These are phyloP conservation scores for Epistrophe eligans DNA, from an alignment of 2,888 invertebrate species.

Conservation along the genomic window DNA sequence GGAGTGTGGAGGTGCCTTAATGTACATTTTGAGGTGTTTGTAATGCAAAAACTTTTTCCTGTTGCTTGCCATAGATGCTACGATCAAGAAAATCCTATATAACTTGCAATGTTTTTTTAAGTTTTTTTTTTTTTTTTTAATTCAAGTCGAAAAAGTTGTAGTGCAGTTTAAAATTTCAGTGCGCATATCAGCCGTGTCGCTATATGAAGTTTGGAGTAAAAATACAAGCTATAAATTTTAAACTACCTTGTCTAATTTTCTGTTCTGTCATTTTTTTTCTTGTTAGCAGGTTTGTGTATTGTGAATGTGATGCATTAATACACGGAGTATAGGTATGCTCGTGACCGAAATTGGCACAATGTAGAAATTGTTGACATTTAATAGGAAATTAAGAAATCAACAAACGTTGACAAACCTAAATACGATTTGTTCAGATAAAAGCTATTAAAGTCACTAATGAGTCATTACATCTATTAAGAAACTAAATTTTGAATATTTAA, in stretches of 20 bases:
- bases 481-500: too few species aligned
- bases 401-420: too few species aligned
- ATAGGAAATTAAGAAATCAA: too few species aligned
- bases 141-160: slow-evolving; percentile 17
- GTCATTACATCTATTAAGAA: too few species aligned
- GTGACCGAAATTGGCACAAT: not conserved
- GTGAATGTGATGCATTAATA: not conserved
- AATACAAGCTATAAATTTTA: slow-evolving; percentile 33
- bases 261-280: not conserved
- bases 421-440: too few species aligned
- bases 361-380: not conserved
- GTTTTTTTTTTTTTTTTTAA: too few species aligned
- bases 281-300: not conserved
- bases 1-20: slow-evolving; percentile 38
- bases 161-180: slow-evolving; percentile 25
- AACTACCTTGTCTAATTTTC: slow-evolving; percentile 28
- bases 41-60: slow-evolving; percentile 70
- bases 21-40: slow-evolving; percentile 65
- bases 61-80: slow-evolving; percentile 50
- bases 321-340: not conserved
- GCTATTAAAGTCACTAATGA: too few species aligned
- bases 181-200: slow-evolving; percentile 28
- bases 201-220: slow-evolving; percentile 11
- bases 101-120: not conserved
- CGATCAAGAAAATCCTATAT: slow-evolving; percentile 57